Percentiles rank a stretch among this genome's conserved stretches.
These are phyloP conservation scores for Catalaphyllia jardinei DNA, from an alignment of 64 coral and sea anemone species.

Conservation along the genomic window DNA sequence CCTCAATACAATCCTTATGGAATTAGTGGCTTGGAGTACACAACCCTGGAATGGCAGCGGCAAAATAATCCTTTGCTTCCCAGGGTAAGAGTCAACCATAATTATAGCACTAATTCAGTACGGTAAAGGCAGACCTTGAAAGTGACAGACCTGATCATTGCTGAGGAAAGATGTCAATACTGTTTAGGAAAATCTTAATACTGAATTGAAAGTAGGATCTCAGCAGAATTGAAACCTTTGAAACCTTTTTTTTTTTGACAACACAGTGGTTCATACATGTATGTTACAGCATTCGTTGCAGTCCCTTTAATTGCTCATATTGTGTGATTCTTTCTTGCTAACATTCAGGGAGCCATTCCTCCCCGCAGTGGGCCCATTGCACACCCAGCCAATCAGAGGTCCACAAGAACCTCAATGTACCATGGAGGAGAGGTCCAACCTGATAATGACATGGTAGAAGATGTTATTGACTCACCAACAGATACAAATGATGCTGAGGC, in stretches of 20 bases:
- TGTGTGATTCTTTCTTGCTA: neutral
- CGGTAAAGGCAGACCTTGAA: too few species aligned
- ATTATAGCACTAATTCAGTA: neutral
- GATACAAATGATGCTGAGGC: neutral
- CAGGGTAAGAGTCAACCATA: neutral
- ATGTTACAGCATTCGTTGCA: too few species aligned
- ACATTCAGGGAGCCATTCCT: neutral
- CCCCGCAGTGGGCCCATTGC: neutral
- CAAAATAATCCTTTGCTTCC: constrained; percentile 7
- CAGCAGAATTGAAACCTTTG: too few species aligned
- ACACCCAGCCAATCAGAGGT: neutral
- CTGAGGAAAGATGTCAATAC: too few species aligned
- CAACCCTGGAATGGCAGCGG: neutral
- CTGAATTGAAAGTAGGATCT: too few species aligned
- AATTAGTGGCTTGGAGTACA: constrained; percentile 1
- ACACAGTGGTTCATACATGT: too few species aligned
- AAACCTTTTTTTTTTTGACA: too few species aligned
- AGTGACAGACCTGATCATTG: too few species aligned
- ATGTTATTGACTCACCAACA: neutral
- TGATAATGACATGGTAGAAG: neutral
- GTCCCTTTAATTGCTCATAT: neutral
- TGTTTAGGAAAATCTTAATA: too few species aligned
- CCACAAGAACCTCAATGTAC: neutral
- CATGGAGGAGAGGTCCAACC: constrained; percentile 27
- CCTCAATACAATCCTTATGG: constrained; percentile 14